A percentile compares a stretch with the other conserved stretches of the same genome.
phyloP scores from a whole-genome alignment of 92 coral and sea anemone species.

The Epizoanthus ramosus region DNA sequence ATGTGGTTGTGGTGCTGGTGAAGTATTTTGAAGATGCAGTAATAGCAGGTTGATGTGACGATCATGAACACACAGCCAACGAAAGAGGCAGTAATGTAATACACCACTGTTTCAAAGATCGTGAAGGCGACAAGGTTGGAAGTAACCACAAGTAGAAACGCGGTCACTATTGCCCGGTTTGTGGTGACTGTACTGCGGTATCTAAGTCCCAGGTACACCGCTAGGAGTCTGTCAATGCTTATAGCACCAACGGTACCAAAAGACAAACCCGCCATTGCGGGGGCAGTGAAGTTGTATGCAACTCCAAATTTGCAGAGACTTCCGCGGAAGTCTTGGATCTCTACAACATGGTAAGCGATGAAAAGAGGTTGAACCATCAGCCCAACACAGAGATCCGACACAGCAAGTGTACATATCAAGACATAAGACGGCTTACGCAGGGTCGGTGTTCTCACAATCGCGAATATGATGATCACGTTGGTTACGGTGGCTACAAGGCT shows the following conservation, averaged over 20 bases:
- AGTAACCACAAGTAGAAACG: background rate
- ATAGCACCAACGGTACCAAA: constrained; percentile 21
- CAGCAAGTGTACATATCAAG: background rate
- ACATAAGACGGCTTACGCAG: constrained; percentile 9
- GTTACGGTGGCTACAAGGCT: background rate
- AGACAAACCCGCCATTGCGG: constrained; percentile 28
- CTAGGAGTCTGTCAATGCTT: constrained; percentile 21
- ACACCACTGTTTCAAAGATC: background rate
- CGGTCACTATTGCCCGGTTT: constrained; percentile 2
- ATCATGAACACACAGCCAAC: constrained; percentile 1
- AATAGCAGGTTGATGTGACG: background rate
- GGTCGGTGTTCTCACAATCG: constrained; percentile 9
- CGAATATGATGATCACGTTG: background rate
- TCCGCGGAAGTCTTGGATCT: background rate
- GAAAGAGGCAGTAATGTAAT: constrained; percentile 13
- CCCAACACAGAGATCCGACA: constrained; percentile 19
- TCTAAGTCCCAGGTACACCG: background rate
- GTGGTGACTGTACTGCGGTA: constrained; percentile 13
- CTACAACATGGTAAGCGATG: background rate
- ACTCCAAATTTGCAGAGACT: background rate
- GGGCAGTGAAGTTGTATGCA: constrained; percentile 13
- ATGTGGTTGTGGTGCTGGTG: background rate
- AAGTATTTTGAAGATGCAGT: constrained; percentile 5
- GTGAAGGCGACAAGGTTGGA: constrained; percentile 12
- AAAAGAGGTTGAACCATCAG: constrained; percentile 16